Conservation (phyloP, 2,888 invertebrate genomes). For the Acronicta psi region DNA sequence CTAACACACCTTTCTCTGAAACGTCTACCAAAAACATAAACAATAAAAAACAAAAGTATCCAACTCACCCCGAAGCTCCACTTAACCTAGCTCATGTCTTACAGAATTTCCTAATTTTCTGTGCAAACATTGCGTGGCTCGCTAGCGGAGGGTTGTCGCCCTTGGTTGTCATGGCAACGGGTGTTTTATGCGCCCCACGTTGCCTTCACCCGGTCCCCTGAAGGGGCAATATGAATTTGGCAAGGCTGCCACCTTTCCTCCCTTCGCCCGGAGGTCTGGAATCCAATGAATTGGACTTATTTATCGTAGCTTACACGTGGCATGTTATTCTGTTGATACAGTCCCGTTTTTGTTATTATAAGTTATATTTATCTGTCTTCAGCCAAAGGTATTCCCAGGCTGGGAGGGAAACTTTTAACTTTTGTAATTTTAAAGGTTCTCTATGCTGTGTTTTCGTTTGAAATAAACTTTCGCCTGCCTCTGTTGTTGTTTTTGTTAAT, state of each 20-base stretch:
- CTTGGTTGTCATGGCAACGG: conserved; percentile 81
- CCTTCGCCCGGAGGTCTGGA: conserved; percentile 51
- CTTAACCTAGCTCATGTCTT: conserved; percentile 44
- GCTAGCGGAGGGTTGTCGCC: conserved; percentile 78
- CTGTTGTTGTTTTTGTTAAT: too few relatives aligned
- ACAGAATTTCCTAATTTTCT: conserved; percentile 63
- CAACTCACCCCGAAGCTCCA: conserved; percentile 29
- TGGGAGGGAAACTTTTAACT: too few relatives aligned
- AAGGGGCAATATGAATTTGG: conserved; percentile 62
- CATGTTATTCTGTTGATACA: conserved; percentile 35
- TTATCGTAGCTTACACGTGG: conserved; percentile 52
- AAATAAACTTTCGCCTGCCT: too few relatives aligned
- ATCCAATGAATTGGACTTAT: conserved; percentile 58
- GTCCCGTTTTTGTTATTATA: conserved; percentile 27
- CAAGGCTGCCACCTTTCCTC: conserved; percentile 65
- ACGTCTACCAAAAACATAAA: conserved; percentile 18
- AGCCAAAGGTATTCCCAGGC: not conserved
- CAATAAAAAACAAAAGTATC: conserved; percentile 26
- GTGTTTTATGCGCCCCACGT: conserved; percentile 82
- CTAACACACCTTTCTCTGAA: not conserved
- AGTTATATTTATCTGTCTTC: conserved; percentile 18
- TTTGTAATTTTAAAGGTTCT: too few relatives aligned
- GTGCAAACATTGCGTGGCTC: conserved; percentile 58
- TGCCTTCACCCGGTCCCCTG: conserved; percentile 60
- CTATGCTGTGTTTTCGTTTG: too few relatives aligned